phyloP scores from a whole-genome alignment of 2,888 invertebrate species.

The Deilephila porcellus region DNA sequence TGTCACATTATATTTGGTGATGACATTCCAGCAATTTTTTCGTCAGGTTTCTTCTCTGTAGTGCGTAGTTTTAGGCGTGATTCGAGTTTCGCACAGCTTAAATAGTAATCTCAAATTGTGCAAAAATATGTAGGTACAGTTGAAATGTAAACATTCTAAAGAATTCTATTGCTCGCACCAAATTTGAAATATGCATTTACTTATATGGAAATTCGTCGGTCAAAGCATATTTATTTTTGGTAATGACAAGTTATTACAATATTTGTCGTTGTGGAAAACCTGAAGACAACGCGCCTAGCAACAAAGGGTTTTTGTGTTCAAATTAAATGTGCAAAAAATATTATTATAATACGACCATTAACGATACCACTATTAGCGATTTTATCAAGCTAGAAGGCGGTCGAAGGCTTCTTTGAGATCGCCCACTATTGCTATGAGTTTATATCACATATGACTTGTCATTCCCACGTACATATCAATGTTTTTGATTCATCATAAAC shows the following conservation, averaged over 20 bases:
- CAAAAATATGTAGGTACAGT: too few relatives aligned
- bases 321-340: neutral
- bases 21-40: neutral
- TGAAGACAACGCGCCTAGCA: neutral
- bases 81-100: neutral
- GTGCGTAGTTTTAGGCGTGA: neutral
- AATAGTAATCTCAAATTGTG: too few relatives aligned
- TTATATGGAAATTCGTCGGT: too few relatives aligned
- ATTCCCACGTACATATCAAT: conserved; percentile 22
- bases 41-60: neutral
- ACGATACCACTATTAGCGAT: conserved; percentile 12
- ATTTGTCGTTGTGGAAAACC: neutral
- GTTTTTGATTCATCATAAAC: neutral
- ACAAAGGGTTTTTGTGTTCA: neutral
- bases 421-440: conserved; percentile 23
- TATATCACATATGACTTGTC: conserved; percentile 1
- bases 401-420: neutral
- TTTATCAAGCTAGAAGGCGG: conserved; percentile 7
- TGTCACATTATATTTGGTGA: neutral
- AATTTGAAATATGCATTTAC: too few relatives aligned
- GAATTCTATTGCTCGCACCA: too few relatives aligned
- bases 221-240: too few relatives aligned
- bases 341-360: neutral
- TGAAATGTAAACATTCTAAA: too few relatives aligned
- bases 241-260: too few relatives aligned